These are phyloP conservation scores for Zoanthus sociatus DNA, from an alignment of 92 coral and sea anemone genomes.

Conservation along the genomic window DNA sequence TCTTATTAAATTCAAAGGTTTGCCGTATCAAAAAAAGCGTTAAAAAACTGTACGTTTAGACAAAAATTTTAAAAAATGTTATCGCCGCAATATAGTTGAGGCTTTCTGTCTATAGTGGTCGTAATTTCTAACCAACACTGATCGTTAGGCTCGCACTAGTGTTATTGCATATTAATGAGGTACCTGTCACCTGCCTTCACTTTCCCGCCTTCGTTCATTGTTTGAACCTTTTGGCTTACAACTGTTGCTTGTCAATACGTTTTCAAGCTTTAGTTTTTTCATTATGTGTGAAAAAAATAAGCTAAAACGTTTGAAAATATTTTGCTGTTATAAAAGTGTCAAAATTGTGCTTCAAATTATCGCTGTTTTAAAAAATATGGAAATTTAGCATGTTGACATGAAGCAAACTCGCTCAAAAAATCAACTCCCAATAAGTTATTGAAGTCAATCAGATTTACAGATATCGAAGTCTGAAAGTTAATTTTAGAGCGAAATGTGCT, in stretches of 20 bases:
- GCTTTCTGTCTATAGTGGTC: slow-evolving; percentile 12
- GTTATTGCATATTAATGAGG: slow-evolving; percentile 20
- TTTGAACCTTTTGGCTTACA: slow-evolving; percentile 25
- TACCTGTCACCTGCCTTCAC: slow-evolving; percentile 14
- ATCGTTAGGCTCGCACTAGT: neutral
- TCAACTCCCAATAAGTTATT: neutral
- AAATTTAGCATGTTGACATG: slow-evolving; percentile 18
- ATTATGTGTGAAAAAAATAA: slow-evolving; percentile 30
- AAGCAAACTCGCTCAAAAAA: neutral
- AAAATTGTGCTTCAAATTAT: neutral
- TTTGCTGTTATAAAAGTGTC: neutral
- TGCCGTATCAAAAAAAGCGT: neutral
- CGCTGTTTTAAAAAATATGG: slow-evolving; percentile 2
- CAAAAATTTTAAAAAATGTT: neutral
- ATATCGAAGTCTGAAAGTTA: neutral
- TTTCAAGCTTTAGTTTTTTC: slow-evolving; percentile 15
- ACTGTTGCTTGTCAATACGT: slow-evolving; percentile 15
- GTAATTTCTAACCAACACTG: neutral
- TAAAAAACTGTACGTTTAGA: neutral
- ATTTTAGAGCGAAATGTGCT: slow-evolving; percentile 6
- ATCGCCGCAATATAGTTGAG: neutral
- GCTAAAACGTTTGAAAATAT: neutral
- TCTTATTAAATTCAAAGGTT: neutral
- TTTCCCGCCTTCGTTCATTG: slow-evolving; percentile 37
- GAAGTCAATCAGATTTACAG: neutral